Base-by-base conservation (phyloP, 2,888 invertebrate genomes). In the Papilio demoleus region DNA sequence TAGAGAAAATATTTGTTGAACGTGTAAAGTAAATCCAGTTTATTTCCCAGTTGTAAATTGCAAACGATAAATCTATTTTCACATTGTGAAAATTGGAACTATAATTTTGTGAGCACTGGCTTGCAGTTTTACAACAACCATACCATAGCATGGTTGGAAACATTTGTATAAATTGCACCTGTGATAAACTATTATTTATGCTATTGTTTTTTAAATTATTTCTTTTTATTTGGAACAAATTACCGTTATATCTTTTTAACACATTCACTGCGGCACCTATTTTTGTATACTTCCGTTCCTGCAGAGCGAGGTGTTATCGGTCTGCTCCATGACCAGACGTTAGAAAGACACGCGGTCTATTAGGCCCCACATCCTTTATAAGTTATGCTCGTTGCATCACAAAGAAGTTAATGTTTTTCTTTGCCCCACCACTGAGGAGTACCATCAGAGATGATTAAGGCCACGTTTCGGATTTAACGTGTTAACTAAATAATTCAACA, bases 1-100 rank as follows among this genome's bases (percentile, higher is more conserved):
- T 36, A 19, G 47, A 19, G 12, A 40, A 63, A 58, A 56, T 61
- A 34, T 24, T 56, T 68, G 42, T 68, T 62, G n/a, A 68, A 58
- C 56, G 62, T 63, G 42, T 34, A 31, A 45, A 36, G 24, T 36
- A 68, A 56, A 68, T 58, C 67, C 42, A 58, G 56, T 68, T 58
- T 63, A 68, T 68, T 58, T 45, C 56, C 36, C 62, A 34, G 40
- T 68, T 58, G 31, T 59, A 64, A 61, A 63, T 68, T 47, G 58
- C 47, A 64, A 58, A 64, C 63, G 47, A 64, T 64, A 68, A 59
- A 64, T 68, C 68, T 64, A 68, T 64, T 64, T 68, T 63, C 64
- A 50, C 68, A 47, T 68, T 64, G 59, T 63, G 59, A 63, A 68
- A 68, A 68, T 68, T 60, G 68, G 63, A 64, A 68, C 68, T 59